These are phyloP conservation scores for Noctua comes DNA, from an alignment of 2,888 invertebrate species.

Conservation along the genomic window DNA sequence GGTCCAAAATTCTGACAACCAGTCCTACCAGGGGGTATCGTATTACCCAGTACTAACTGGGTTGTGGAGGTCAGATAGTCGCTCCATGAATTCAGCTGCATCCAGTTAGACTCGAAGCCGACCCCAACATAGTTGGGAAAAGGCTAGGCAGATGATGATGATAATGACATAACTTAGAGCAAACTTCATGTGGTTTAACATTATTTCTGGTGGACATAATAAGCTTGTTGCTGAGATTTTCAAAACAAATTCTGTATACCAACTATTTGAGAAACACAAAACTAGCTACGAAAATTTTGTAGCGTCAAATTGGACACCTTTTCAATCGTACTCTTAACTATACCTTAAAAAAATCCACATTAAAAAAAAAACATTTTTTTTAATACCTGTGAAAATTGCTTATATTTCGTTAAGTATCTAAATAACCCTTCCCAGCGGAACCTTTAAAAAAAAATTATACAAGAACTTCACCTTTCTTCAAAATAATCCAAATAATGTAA, in stretches of 20 bases:
- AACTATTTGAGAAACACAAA: background rate
- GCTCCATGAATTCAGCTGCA: too few relatives aligned
- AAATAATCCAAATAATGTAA: conserved; percentile 31
- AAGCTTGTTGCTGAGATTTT: background rate
- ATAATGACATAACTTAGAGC: background rate
- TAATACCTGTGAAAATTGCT: background rate
- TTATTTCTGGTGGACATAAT: background rate
- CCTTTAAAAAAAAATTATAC: background rate
- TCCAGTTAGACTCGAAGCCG: too few relatives aligned
- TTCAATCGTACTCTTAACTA: too few relatives aligned
- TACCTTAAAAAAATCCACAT: too few relatives aligned
- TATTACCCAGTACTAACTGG: too few relatives aligned
- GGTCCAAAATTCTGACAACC: too few relatives aligned
- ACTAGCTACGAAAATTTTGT: background rate
- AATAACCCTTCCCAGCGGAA: background rate
- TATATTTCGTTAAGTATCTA: background rate
- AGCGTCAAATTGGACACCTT: background rate
- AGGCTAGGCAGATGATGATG: too few relatives aligned
- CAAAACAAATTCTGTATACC: too few relatives aligned
- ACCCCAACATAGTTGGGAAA: too few relatives aligned
- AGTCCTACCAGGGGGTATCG: too few relatives aligned
- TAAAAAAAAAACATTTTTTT: too few relatives aligned
- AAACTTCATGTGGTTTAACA: background rate
- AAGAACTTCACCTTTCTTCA: background rate
- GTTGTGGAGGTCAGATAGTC: too few relatives aligned